These are phyloP conservation scores for Ernsta delagoae DNA, from an alignment of 2,888 invertebrate species.

Conservation along the genomic window DNA sequence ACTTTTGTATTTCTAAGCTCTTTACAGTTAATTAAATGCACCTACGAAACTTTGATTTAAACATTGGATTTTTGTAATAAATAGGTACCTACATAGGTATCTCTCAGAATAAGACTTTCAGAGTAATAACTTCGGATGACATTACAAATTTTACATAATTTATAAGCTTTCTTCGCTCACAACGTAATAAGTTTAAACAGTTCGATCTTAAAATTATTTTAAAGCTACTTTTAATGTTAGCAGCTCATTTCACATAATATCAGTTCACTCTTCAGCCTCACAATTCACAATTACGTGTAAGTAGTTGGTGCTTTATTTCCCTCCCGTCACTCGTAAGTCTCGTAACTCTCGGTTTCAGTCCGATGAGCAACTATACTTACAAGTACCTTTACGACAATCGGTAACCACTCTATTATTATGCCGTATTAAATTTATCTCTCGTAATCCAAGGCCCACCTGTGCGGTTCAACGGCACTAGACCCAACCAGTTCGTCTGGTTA, in stretches of 20 bases:
- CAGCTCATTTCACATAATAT: not conserved
- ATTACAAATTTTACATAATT: too few species aligned
- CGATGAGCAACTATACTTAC: constrained; percentile 42
- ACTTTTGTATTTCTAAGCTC: too few species aligned
- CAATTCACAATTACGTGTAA: constrained; percentile 5
- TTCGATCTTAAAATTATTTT: not conserved
- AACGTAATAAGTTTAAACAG: too few species aligned
- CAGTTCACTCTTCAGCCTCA: not conserved
- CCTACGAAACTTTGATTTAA: too few species aligned
- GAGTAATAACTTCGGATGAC: too few species aligned
- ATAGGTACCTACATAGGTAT: too few species aligned
- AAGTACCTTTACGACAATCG: constrained; percentile 49
- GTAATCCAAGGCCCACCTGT: constrained; percentile 80
- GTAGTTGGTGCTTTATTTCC: constrained; percentile 23
- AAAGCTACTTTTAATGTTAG: not conserved
- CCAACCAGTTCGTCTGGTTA: constrained; percentile 77
- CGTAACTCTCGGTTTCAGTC: constrained; percentile 44
- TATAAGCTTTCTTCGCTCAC: too few species aligned
- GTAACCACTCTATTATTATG: constrained; percentile 71
- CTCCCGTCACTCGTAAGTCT: constrained; percentile 26
- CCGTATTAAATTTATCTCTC: constrained; percentile 78
- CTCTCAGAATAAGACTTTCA: too few species aligned
- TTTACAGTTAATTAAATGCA: too few species aligned
- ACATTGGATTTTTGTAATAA: too few species aligned
- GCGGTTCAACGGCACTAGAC: constrained; percentile 79